Conservation (phyloP, 1,140 invertebrate species). For the Mamestra configurata region DNA sequence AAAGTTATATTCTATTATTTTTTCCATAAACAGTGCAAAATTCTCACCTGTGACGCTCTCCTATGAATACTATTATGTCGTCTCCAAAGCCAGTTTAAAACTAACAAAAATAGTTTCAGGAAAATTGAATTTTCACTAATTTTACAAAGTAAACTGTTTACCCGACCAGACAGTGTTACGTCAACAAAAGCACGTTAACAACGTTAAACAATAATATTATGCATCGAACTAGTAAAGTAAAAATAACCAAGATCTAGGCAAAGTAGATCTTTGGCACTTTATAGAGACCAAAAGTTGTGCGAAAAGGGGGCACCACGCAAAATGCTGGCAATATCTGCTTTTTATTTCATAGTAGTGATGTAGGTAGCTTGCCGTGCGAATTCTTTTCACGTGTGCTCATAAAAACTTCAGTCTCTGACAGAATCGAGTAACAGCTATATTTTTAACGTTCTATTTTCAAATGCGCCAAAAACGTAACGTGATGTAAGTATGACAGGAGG, state of each 20-base stretch:
- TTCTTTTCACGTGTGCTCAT: constrained; percentile 12
- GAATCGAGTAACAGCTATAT: constrained; percentile 27
- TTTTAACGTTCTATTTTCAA: constrained; percentile 43
- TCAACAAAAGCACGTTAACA: constrained; percentile 1
- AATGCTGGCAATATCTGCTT: neutral
- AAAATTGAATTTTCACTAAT: constrained; percentile 15
- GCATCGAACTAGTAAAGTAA: neutral
- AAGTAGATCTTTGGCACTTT: neutral
- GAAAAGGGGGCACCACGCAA: neutral
- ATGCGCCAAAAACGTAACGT: constrained; percentile 39
- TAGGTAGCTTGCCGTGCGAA: neutral
- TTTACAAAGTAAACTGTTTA: constrained; percentile 23
- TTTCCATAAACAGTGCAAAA: no score
- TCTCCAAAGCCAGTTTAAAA: neutral
- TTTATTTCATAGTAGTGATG: neutral
- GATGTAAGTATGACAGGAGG: constrained; percentile 15
- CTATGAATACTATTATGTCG: no score
- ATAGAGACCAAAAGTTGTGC: neutral
- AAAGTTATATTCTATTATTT: no score
- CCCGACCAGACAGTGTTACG: neutral
- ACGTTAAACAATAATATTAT: constrained; percentile 16
- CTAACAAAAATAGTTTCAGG: neutral
- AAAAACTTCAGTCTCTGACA: constrained; percentile 24
- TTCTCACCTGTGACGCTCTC: no score
- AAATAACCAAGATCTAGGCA: neutral